Evolutionary conservation across 2,888 invertebrate genomes (phyloP), one percentile per base, ranked within the genome.

Genomic region (Metellina segmentata): DNA sequence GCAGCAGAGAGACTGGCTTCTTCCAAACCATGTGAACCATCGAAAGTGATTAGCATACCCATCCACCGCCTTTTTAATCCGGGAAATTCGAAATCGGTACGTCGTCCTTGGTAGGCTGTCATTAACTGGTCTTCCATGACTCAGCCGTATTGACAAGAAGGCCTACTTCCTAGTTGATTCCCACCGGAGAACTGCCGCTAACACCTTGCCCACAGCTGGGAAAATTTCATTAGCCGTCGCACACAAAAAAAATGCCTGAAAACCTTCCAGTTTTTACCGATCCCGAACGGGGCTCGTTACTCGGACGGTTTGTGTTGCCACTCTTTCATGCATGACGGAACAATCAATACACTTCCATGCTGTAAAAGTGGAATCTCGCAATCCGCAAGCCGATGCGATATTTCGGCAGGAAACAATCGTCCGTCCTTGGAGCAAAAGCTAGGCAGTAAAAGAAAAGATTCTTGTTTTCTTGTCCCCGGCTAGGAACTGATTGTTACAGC

Each of bases 401-500:
- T 91, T 51, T 71, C 20, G 85, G 74, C 71, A 53, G 89, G 72
- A 83, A 91, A 91, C 91, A 91, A 91, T 91, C 83, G 91, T 7
- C 82, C 87, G 91, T 69, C 91, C 91, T 91, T 91, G 91, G 91
- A 53, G 85, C 51, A 51, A 69, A 49, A 48, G 51, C 72, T 16
- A 7, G 34, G 61, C n/a, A 71, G 52, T 71, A 78, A 86, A 53
- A 85, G 51, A 69, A 91, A 82, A 87, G 61, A 72, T 77, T 83
- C 87, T 83, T 81, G 82, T 91, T 87, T 81, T 87, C 87, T 74
- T 72, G 75, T 49, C 81, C 74, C 85, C 79, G 85, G 81, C 81
- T 79, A 74, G 85, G 91, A 72, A 87, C 87, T 87, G 91, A 91
- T 87, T 91, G 91, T 87, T 91, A 91, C 91, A 91, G 91, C 91